Evolutionary conservation across 2,113 vertebrate species (phyloP).

Genomic region (Bucco capensis): DNA sequence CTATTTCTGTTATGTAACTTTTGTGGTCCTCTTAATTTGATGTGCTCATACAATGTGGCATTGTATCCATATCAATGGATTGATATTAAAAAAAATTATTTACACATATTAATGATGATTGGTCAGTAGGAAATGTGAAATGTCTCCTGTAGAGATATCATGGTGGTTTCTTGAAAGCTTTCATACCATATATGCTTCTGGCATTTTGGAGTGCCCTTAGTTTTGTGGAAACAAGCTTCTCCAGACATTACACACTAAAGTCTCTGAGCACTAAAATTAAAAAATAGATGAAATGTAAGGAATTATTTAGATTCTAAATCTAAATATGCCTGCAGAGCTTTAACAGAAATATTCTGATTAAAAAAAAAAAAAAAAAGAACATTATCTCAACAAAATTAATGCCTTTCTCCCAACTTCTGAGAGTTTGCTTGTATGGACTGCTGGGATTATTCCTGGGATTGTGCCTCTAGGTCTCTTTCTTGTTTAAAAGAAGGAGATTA

Average conservation of each 20-base stretch:
- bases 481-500: not conserved
- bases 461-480: not conserved
- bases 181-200: not conserved
- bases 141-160: not conserved
- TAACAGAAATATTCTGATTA: not conserved
- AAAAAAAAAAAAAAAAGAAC: not conserved
- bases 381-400: not conserved
- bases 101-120: not conserved
- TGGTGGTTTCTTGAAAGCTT: not conserved
- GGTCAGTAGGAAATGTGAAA: not conserved
- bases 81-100: not conserved
- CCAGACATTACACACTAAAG: not conserved
- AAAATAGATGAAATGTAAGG: no score
- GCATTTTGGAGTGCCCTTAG: not conserved
- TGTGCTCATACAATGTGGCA: not conserved
- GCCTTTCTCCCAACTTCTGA: not conserved
- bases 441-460: not conserved
- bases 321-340: not conserved
- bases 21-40: not conserved
- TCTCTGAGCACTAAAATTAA: no score
- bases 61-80: not conserved
- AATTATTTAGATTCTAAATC: not conserved
- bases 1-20: not conserved
- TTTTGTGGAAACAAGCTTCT: not conserved
- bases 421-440: not conserved